phyloP scores from a whole-genome alignment of 2,113 vertebrate genomes.

The Actinemys pallida region DNA sequence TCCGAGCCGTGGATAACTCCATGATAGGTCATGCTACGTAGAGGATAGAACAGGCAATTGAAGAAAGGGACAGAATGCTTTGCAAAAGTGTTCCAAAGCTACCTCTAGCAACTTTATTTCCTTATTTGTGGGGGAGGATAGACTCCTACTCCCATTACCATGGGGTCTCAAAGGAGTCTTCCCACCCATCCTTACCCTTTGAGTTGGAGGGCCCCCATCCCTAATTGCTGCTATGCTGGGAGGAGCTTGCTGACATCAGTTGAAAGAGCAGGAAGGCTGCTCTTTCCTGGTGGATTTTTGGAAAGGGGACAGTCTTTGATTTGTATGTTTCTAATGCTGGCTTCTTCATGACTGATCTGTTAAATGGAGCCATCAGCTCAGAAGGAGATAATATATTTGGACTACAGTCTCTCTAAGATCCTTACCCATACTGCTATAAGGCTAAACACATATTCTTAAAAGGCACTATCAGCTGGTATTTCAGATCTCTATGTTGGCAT shows the following conservation, averaged over 20 bases:
- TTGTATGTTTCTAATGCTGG: too few relatives aligned
- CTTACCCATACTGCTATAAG: neutral
- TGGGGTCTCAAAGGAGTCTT: neutral
- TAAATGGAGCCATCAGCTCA: neutral
- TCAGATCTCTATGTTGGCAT: neutral
- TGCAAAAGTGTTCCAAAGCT: neutral
- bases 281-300: neutral
- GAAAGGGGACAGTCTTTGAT: neutral
- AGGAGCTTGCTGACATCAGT: neutral
- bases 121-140: neutral
- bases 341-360: neutral
- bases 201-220: neutral
- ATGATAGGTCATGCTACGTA: rapidly evolving
- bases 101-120: neutral
- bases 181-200: neutral
- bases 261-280: neutral
- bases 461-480: neutral
- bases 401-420: too few relatives aligned
- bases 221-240: neutral
- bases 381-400: neutral
- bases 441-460: neutral
- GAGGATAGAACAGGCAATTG: neutral
- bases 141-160: neutral
- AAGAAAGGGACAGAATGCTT: neutral
- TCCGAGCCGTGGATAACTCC: neutral